These are phyloP conservation scores for Scalopus aquaticus DNA, from an alignment of 2,113 vertebrate species.

Conservation along the genomic window DNA sequence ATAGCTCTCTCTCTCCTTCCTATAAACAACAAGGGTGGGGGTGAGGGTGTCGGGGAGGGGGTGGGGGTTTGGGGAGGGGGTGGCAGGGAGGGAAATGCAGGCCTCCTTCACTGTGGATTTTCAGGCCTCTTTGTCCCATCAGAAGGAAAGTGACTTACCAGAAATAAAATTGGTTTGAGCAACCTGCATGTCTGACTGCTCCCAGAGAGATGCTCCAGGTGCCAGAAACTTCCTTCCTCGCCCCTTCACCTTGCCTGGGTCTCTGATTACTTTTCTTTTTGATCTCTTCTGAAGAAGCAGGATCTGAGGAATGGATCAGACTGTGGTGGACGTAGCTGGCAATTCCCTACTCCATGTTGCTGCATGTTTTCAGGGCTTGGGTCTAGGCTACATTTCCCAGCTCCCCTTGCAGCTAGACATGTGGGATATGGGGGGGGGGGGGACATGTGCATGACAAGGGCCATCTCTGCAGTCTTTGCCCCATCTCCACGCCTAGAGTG, in stretches of 20 bases:
- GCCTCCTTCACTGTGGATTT: neutral
- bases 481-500: neutral
- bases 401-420: neutral
- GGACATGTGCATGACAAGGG: neutral
- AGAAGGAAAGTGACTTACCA: neutral
- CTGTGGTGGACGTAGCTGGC: neutral
- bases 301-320: neutral
- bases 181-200: neutral
- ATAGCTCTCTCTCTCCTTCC: neutral
- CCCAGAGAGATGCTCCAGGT: neutral
- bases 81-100: neutral
- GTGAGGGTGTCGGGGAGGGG: no score
- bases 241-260: neutral
- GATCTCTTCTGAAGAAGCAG: neutral
- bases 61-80: no score
- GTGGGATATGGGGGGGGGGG: no score
- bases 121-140: neutral
- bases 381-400: neutral
- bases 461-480: neutral
- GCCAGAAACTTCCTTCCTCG: neutral
- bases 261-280: neutral
- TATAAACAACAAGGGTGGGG: neutral
- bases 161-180: neutral
- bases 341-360: neutral
- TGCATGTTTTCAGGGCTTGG: accelerated